Conservation (phyloP, 2,113 vertebrate species). For the Pelobates fuscus region DNA sequence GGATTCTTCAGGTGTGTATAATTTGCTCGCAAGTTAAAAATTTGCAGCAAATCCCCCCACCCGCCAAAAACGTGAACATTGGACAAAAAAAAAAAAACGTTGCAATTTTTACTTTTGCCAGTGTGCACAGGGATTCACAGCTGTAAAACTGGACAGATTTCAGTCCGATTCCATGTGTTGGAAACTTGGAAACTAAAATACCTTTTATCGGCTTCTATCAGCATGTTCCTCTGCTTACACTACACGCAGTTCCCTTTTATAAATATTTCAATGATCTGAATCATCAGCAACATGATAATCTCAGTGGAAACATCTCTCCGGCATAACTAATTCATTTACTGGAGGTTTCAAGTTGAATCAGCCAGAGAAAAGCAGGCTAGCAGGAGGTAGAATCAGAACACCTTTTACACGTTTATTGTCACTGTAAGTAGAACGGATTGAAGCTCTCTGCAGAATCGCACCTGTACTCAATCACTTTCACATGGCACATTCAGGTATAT, state of each 20-base stretch:
- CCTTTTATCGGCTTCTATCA: conserved; percentile 4
- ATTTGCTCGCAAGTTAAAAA: too few species aligned
- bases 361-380: not conserved
- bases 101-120: too few species aligned
- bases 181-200: not conserved
- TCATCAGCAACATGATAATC: conserved; percentile 43
- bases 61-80: too few species aligned
- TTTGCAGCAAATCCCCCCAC: too few species aligned
- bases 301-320: conserved; percentile 37
- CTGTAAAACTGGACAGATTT: not conserved
- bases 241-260: conserved; percentile 31
- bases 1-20: too few species aligned
- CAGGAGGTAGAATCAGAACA: not conserved
- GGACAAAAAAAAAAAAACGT: too few species aligned
- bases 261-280: conserved; percentile 39
- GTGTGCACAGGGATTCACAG: too few species aligned
- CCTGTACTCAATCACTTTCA: not conserved
- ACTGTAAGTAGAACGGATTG: not conserved
- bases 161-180: not conserved
- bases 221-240: conserved; percentile 15
- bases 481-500: too few species aligned
- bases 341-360: conserved; percentile 8
- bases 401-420: not conserved
- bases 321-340: conserved; percentile 32
- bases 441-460: not conserved